Evolutionary conservation across 2,888 invertebrate species (phyloP).

Genomic region (Heliconius erato): DNA sequence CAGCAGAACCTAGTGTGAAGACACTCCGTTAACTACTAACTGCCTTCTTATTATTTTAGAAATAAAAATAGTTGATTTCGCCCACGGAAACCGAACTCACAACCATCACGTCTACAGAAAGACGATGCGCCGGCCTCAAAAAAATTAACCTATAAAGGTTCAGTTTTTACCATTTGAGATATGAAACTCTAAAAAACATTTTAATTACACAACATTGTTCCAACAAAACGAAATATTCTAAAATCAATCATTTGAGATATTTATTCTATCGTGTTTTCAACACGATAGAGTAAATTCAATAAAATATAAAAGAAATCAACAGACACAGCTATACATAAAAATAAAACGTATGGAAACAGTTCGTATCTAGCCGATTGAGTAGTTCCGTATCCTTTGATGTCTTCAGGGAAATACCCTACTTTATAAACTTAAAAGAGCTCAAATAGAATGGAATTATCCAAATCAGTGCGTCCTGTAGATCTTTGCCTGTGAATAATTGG

Average conservation of each 20-base stretch:
- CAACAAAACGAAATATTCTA: background rate
- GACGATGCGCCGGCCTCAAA: no score
- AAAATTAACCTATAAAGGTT: no score
- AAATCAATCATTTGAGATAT: background rate
- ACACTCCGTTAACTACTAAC: no score
- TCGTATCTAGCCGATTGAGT: constrained; percentile 7
- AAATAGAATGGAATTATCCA: constrained; percentile 21
- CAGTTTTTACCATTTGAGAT: no score
- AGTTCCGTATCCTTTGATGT: constrained; percentile 18
- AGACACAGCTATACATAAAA: background rate
- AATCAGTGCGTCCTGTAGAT: background rate
- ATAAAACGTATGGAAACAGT: background rate
- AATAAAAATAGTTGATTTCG: no score
- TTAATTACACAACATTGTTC: background rate
- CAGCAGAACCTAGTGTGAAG: no score
- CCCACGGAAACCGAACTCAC: no score
- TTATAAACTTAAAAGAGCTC: constrained; percentile 18
- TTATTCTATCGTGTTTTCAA: no score
- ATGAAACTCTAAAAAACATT: background rate
- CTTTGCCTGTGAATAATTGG: constrained; percentile 3
- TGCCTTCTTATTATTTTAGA: no score
- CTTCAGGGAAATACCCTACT: constrained; percentile 19
- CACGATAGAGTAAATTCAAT: background rate
- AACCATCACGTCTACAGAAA: no score
- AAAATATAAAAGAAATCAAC: background rate